Base-by-base conservation (phyloP, 2,888 invertebrate genomes). In the Pogonocherus hispidulus region DNA sequence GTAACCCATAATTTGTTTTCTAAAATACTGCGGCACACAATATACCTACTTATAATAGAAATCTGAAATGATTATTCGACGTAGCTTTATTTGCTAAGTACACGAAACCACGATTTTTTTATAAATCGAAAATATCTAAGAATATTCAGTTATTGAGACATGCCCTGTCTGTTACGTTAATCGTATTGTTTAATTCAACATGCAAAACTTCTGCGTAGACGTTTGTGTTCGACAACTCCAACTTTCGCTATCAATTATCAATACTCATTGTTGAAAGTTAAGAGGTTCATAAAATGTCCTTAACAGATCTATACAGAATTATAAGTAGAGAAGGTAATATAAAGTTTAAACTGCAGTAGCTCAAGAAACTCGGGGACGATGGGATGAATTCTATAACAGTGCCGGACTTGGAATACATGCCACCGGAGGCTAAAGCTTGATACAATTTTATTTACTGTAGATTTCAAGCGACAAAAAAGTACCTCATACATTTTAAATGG, bases 181-280 rank as follows among this genome's bases (percentile, higher is more conserved):
- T 57, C 56, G 47, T 32, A 55, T 62, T 66, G 63, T 69, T 63
- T 63, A 62, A 37, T 56, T 63, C 44, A 66, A 57, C 63, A 66
- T 57, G 35, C 47, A 35, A 49, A 63, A 67, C 55, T 65, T 60
- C 55, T 32, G 56, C 19, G 44, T 49, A 52, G 27, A 59, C n/a
- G 63, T 23, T 66, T 69, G 62, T 62, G 66, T 69, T 60, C 67
- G 47, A 67, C 63, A 70, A 67, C 69, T 71, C 62, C 72, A 80
- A 80, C 76, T 80, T 80, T 75, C 64, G 69, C 78, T 74, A 80
- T 79, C 77, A 79, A 78, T 80, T 80, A 80, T 79, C 78, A 72
- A 76, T 79, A 79, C 73, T 77, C 76, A 77, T 76, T 79, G 77
- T 69, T 72, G 69, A 77, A 78, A 73, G 72, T 76, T 77, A 73